Base-by-base conservation (phyloP, 2,888 invertebrate genomes). In the Metalampra italica region DNA sequence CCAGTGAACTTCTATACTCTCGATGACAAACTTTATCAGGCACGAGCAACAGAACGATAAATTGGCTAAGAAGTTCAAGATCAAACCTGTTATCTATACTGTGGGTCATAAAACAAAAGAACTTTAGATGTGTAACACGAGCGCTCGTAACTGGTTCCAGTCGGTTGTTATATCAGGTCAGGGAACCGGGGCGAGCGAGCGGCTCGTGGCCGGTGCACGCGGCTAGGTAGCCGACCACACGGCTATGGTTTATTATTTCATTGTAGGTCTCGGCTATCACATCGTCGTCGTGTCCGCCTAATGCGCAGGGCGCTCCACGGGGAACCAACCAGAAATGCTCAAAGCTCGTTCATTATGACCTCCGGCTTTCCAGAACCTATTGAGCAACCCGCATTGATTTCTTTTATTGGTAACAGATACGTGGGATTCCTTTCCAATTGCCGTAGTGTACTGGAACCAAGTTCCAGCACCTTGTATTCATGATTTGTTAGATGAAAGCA, bases 221-320 rank as follows among this genome's bases (percentile, higher is more conserved):
- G 13, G 45, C 47, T 36, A 46, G 46, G 43, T 43, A 45, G 43
- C 46, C 46, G 30, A 46, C 46, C 32, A 13, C 30, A 34, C 37
- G 37, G 43, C 47, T 56, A 53, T 48, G 45, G 57, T 59, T 62
- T 67, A 68, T 69, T 66, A 68, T 69, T 66, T 67, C 48, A 59
- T 71, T 67, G 60, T 64, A 53, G 60, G 72, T 60, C 53, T 56
- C 47, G 62, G 66, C 67, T 57, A 62, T 71, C 68, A 69, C 66
- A 71, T 59, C 64, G 22, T 22, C 22, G 22, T 22, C 22, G n/a
- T n/a, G n/a, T n/a, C n/a, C 2, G 22, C 5, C 2, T 3, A 22
- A 22, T 57, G 46, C 61, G 29, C 57, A 66, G 64, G 65, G 60
- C 59, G 11, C 11, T 34, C 59, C 52, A 50, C 56, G 47, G 38